These are phyloP conservation scores for Orthonychiurus folsomi DNA, from an alignment of 2,888 invertebrate genomes.

Conservation along the genomic window DNA sequence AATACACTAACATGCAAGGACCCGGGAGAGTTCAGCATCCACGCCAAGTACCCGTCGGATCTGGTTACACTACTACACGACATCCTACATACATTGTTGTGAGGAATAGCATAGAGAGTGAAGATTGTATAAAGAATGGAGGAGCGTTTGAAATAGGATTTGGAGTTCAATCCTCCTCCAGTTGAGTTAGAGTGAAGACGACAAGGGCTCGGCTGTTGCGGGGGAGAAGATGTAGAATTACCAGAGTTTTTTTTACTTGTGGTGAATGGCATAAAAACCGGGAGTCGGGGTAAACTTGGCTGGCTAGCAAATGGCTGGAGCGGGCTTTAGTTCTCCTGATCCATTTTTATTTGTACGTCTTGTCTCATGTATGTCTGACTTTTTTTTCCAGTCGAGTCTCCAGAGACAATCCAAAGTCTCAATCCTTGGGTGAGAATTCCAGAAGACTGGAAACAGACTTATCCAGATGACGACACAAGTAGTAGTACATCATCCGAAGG, in stretches of 20 bases:
- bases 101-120: no score
- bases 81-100: no score
- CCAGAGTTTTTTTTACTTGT: not conserved
- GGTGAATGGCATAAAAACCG: not conserved
- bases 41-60: no score
- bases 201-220: not conserved
- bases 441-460: constrained; percentile 32
- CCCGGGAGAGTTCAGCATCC: no score
- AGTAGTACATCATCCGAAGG: constrained; percentile 27
- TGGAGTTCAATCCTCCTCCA: not conserved
- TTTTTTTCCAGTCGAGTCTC: constrained; percentile 31
- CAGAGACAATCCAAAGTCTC: constrained; percentile 37
- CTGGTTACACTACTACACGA: no score
- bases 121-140: not conserved
- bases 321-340: not conserved
- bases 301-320: no score
- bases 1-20: no score
- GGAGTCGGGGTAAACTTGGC: no score
- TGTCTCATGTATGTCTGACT: constrained; percentile 3
- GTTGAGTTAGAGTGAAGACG: not conserved
- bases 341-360: constrained; percentile 1
- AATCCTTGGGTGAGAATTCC: constrained; percentile 39
- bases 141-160: not conserved
- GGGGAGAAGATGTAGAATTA: not conserved
- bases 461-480: constrained; percentile 28